Percentiles rank a stretch among this genome's conserved stretches.
phyloP scores from a whole-genome alignment of 2,797 vertebrate species.

The Anomalospiza imberbis region DNA sequence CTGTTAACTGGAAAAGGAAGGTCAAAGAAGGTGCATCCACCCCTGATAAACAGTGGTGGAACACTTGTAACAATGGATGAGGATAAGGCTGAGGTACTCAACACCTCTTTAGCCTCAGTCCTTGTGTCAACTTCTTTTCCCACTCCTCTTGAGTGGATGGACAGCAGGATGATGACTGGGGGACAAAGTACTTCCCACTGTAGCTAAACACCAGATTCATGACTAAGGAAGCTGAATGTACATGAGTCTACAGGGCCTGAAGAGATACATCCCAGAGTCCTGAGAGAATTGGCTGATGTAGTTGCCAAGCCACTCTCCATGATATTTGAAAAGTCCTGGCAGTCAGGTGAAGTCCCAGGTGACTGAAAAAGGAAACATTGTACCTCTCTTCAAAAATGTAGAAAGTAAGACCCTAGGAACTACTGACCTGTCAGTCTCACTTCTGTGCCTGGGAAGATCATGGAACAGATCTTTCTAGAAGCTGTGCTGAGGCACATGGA shows the following conservation, averaged over 20 bases:
- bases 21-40: not conserved
- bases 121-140: not conserved
- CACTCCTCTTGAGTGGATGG: not conserved
- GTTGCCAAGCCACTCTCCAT: not conserved
- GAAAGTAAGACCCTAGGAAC: not conserved
- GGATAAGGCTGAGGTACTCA: not conserved
- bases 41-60: rapidly evolving
- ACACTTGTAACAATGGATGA: not conserved
- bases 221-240: not conserved
- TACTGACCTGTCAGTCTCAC: not conserved
- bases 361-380: not conserved
- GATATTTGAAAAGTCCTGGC: not conserved
- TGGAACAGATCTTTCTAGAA: not conserved
- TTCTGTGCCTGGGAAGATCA: not conserved
- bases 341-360: not conserved
- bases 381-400: not conserved
- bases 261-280: not conserved
- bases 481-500: not conserved
- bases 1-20: not conserved
- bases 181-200: not conserved
- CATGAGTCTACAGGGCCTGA: not conserved
- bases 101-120: not conserved
- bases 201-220: no score
- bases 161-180: not conserved
- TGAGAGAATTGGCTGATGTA: not conserved